Evolutionary conservation across 2,113 vertebrate genomes (phyloP), one percentile per base, ranked within the genome.

Genomic region (Acrocephalus kingi): DNA sequence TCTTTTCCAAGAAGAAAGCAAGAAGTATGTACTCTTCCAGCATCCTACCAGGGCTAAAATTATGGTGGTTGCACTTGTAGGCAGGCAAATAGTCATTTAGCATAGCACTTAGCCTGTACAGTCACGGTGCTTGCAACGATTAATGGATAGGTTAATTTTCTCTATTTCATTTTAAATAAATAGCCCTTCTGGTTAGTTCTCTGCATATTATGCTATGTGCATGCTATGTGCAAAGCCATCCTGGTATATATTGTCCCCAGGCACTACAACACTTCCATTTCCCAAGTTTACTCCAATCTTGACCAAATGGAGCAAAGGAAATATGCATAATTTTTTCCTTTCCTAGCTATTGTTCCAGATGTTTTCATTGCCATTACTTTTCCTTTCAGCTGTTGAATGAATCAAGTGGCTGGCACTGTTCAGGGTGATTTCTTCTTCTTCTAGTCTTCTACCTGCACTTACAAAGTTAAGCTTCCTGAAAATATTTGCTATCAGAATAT

Each of bases 1-100:
- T 88, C 75, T 93, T 92, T 90, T 76, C 63, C 62, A 80, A 84
- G 71, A 81, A 88, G 83, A 83, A 88, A 78, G 35, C 31, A 93
- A 94, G 80, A 93, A 48, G 15, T 75, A 49, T 78, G 35, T 22
- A 37, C 52, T 89, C 61, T 58, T 88, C 56, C 54, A 92, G 77
- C 46, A 81, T 45, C 52, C 84, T 78, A 87, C 22, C 54, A 64
- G 52, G 48, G 61, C 84, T 93, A 89, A 81, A 97, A 94, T 93
- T 89, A 92, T 24, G 45, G 61, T 84, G 52, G 69, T 49, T 91
- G 84, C 66, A 87, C 22, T 82, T 76, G 46, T 37, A 95, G 66
- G 62, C 52, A 72, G 43, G 52, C 61, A 95, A 81, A 94, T 21
- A 82, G 37, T 87, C 35, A 72, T 72, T 90, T 91, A 79, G 62